These are phyloP conservation scores for Malurus alboscapulatus DNA, from an alignment of 2,113 vertebrate genomes.

Conservation along the genomic window DNA sequence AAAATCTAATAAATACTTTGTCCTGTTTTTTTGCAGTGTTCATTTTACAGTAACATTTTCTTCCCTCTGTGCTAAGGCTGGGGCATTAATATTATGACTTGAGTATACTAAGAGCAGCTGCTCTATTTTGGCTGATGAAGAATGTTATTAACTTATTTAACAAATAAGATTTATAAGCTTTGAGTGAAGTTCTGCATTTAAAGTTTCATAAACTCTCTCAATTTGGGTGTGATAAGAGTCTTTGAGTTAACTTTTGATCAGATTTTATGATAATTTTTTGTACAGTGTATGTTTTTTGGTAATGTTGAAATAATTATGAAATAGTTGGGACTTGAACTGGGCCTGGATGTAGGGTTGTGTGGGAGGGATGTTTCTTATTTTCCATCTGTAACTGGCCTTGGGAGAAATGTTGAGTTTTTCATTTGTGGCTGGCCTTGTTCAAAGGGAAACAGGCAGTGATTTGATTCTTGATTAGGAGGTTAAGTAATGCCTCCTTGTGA, in stretches of 20 bases:
- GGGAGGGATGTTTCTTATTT: background rate
- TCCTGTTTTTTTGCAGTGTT: background rate
- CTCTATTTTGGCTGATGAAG: background rate
- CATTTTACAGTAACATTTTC: background rate
- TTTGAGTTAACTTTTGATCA: background rate
- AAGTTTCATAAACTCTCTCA: background rate
- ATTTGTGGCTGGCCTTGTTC: background rate
- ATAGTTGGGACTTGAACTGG: background rate
- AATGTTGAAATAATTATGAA: background rate
- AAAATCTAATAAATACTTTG: background rate
- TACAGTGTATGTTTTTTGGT: background rate
- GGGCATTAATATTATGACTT: background rate
- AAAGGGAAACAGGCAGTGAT: background rate
- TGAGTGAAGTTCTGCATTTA: background rate
- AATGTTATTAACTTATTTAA: slow-evolving; percentile 25
- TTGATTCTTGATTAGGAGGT: background rate
- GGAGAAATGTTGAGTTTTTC: background rate
- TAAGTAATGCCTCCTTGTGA: background rate
- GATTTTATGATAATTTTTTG: background rate
- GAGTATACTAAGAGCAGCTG: background rate
- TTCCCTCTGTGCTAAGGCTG: background rate
- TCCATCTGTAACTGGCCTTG: background rate
- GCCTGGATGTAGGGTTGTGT: background rate
- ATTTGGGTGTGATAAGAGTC: background rate
- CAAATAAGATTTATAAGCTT: background rate